Evolutionary conservation across 92 coral and sea anemone genomes (phyloP), one percentile per base, ranked within the genome.

Genomic region (Pocillopora grandis): DNA sequence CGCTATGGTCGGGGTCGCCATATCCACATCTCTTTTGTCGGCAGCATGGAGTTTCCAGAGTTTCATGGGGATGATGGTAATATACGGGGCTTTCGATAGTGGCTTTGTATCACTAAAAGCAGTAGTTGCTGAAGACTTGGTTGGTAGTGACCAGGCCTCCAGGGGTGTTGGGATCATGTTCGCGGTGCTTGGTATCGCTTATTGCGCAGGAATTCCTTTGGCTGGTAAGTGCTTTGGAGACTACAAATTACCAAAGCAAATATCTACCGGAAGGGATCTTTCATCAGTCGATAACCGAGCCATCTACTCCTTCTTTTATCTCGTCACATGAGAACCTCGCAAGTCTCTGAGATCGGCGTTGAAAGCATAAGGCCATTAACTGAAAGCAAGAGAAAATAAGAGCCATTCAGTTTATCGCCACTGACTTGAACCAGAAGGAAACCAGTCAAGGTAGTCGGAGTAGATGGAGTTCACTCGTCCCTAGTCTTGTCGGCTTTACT

Each of bases 51-150:
- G 69, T 18, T 77, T 77, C 58, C 55, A 61, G 58, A 3, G 27
- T 17, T 77, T 77, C 70, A 36, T 77, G 9, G 70, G 31, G 27
- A 20, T 60, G 18, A 77, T 77, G 81, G 70, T 42, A 10, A 14
- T 77, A 58, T 77, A 77, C 69, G 81, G 81, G 52, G 70, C 36
- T 48, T 77, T 77, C 58, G 70, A 77, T 61, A 18, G 81, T 61
- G 71, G 81, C 64, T 77, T 77, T 63, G 70, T 77, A 0, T 12
- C 62, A 12, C 61, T 78, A 18, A 62, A 59, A 52, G 58, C 82
- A 12, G 82, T 78, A 58, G 70, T 78, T 17, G 82, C 72, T 2
- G 61, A 62, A 61, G 72, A 78, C 61, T 19, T 78, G 12, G 82
- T 78, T 31, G 82, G 82, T 12, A 48, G 58, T 62, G 49, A 11